These are phyloP conservation scores for Leptinotarsa lineolata DNA, from an alignment of 1,140 invertebrate genomes.

Conservation along the genomic window DNA sequence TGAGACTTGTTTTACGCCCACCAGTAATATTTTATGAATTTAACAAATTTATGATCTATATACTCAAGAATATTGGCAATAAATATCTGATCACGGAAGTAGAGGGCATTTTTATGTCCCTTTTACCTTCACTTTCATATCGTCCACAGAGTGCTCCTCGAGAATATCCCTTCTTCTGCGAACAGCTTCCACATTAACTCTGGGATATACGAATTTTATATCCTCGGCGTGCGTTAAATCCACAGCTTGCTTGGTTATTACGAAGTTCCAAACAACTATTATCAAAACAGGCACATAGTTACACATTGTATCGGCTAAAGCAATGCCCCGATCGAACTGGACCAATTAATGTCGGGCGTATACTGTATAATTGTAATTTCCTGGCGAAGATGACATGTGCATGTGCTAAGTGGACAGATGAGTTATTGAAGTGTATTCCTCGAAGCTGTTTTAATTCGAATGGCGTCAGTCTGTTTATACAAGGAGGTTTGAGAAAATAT, in stretches of 20 bases:
- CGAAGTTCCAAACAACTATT: background rate
- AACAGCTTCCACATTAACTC: background rate
- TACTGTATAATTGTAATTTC: background rate
- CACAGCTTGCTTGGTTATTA: background rate
- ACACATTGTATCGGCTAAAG: background rate
- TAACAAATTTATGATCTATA: too few relatives aligned
- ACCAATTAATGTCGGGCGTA: background rate
- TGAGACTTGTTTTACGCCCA: too few relatives aligned
- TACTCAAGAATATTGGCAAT: too few relatives aligned
- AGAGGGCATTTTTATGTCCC: too few relatives aligned
- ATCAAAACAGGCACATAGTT: background rate
- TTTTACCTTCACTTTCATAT: too few relatives aligned
- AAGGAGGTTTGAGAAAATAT: background rate
- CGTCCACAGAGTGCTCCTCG: background rate
- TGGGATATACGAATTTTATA: conserved; percentile 5
- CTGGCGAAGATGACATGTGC: background rate
- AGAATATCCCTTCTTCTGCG: background rate
- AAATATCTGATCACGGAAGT: too few relatives aligned
- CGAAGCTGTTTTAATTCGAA: background rate
- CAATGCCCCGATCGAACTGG: background rate
- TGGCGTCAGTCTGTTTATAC: background rate
- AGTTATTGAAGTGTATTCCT: conserved; percentile 1
- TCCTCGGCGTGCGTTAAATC: background rate
- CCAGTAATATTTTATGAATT: too few relatives aligned
- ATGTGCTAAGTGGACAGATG: conserved; percentile 4